These are phyloP conservation scores for cattle (Bos taurus) DNA, from an alignment of 2,113 vertebrate genomes.

Conservation along the genomic window DNA sequence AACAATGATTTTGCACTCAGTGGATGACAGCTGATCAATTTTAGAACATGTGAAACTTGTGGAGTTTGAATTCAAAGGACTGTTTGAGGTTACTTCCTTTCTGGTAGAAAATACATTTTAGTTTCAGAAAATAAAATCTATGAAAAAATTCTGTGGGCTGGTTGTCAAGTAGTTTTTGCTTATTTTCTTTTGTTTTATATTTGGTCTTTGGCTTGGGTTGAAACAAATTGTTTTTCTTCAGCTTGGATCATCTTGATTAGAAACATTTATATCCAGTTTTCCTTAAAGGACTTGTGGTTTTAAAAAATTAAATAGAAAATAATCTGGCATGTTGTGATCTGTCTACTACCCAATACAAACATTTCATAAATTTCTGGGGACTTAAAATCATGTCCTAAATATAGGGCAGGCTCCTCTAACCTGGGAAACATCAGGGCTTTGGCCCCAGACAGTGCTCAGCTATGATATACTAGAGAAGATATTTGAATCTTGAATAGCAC, in stretches of 20 bases:
- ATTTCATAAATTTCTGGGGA: constrained; percentile 16
- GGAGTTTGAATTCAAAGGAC: neutral
- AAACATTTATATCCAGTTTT: constrained; percentile 10
- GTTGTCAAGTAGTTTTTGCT: neutral
- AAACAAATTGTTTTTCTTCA: neutral
- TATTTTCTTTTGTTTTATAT: neutral
- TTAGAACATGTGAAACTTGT: neutral
- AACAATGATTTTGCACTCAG: neutral
- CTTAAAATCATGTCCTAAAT: constrained; percentile 13
- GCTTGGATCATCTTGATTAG: neutral
- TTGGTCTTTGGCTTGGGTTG: neutral
- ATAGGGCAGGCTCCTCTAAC: neutral
- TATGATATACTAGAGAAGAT: neutral
- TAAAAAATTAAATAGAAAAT: constrained; percentile 39
- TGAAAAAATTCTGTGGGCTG: neutral
- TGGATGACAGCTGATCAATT: neutral
- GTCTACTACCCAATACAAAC: constrained; percentile 15
- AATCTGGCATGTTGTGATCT: neutral
- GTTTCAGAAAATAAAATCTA: constrained; percentile 6
- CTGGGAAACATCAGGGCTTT: neutral
- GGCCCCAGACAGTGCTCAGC: neutral
- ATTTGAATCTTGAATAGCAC: neutral
- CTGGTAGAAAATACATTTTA: neutral
- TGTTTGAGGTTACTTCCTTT: neutral
- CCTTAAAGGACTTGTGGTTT: neutral